Evolutionary conservation across 2,113 vertebrate genomes (phyloP), one percentile per base, ranked within the genome.

Genomic region (Petrocephalus microphthalmus): DNA sequence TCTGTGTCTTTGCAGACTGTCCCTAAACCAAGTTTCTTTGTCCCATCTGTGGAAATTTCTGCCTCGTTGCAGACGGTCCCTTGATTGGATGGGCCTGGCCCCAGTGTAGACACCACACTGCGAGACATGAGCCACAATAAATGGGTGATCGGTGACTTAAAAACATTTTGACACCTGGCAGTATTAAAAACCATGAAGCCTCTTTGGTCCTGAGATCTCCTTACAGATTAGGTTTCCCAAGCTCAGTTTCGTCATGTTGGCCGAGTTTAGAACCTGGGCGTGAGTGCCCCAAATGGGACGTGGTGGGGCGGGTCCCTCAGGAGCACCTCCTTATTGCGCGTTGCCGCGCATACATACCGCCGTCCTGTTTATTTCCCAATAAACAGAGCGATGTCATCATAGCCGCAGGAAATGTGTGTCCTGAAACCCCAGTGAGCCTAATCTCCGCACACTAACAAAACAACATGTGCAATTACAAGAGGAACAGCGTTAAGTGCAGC

Each of bases 381-480:
- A 85, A 56, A 56, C 49, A 25, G 52, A 15, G 3, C 4, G 85
- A 54, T 88, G 51, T 37, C 22, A 89, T 81, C 82, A 56, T 42
- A 85, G 2, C 89, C 89, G 91, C 92, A 90, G 92, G 91, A 87
- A 92, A 91, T 90, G 33, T 1, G 67, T 91, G 90, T 92, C 91
- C 91, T 92, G 47, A 92, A 93, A 91, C 91, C 83, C 54, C 64
- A 87, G 74, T 87, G 51, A 42, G 78, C 78, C 88, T 87, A 74
- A 91, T 91, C 89, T 92, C 88, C 86, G 74, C 67, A 85, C 67
- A 37, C 88, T 67, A 85, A 71, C 60, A 89, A 90, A 90, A 90
- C 54, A 85, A 91, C 90, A 88, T 51, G 56, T 64, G 4, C 86
- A 87, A 49, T 52, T 64, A 71, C 84, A 67, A 87, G 47, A 89